These are phyloP conservation scores for Agrotis exclamationis DNA, from an alignment of 2,888 invertebrate genomes.

Conservation along the genomic window DNA sequence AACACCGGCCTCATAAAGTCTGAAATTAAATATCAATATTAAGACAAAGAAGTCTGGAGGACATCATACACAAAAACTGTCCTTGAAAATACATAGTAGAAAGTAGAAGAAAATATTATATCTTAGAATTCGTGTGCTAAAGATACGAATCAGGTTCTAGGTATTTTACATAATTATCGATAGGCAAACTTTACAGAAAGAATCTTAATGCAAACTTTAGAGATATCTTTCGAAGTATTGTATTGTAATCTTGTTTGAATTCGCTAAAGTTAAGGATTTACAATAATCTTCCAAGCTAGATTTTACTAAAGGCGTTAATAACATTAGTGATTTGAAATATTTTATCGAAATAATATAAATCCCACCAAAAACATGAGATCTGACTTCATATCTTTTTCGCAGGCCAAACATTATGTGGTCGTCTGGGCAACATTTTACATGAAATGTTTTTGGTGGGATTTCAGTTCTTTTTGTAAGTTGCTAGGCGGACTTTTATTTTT, in stretches of 20 bases:
- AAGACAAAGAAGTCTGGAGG: constrained; percentile 38
- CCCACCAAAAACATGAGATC: too few relatives aligned
- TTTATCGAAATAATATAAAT: too few relatives aligned
- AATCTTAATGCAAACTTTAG: not conserved
- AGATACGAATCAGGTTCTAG: not conserved
- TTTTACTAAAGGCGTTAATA: not conserved
- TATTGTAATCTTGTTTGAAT: not conserved
- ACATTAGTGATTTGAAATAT: too few relatives aligned
- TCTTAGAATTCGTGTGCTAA: not conserved
- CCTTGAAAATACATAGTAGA: not conserved
- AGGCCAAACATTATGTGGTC: too few relatives aligned
- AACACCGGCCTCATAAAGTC: constrained; percentile 94
- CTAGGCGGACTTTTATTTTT: too few relatives aligned
- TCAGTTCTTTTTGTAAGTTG: too few relatives aligned
- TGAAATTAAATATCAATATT: constrained; percentile 70
- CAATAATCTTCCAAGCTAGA: not conserved
- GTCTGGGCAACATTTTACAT: too few relatives aligned
- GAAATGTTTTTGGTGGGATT: too few relatives aligned
- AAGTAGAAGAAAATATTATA: constrained; percentile 1
- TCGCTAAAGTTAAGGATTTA: not conserved
- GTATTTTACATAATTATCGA: constrained; percentile 4
- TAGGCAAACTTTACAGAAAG: not conserved
- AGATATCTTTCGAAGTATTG: not conserved
- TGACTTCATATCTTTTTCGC: too few relatives aligned
- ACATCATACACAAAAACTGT: not conserved